These are phyloP conservation scores for Limnephilus marmoratus DNA, from an alignment of 2,888 invertebrate genomes.

Conservation along the genomic window DNA sequence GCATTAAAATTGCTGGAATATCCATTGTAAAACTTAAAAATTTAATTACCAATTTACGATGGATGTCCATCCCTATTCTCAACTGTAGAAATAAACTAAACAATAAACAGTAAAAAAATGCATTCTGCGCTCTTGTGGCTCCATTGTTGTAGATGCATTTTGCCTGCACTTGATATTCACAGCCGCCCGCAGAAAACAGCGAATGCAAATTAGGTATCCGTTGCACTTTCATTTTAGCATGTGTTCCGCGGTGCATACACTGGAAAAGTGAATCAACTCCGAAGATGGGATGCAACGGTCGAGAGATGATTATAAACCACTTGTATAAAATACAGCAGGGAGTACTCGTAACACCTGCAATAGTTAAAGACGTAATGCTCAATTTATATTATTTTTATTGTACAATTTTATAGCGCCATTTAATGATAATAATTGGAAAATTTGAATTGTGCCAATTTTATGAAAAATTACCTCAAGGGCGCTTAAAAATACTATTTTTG, in stretches of 20 bases:
- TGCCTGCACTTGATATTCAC: not conserved
- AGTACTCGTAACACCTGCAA: not conserved
- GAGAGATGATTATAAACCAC: not conserved
- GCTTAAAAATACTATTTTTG: too few species aligned
- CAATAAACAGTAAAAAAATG: not conserved
- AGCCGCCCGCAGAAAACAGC: not conserved
- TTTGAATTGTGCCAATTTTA: too few species aligned
- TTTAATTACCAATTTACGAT: too few species aligned
- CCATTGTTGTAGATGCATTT: not conserved
- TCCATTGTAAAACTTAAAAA: too few species aligned
- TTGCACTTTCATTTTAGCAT: constrained; percentile 6
- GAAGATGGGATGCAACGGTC: not conserved
- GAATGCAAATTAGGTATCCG: constrained; percentile 1
- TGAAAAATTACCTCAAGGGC: too few species aligned
- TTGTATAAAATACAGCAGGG: not conserved
- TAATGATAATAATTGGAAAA: too few species aligned
- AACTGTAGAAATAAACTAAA: not conserved
- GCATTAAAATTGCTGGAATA: too few species aligned
- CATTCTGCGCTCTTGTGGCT: not conserved
- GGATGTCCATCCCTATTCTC: too few species aligned
- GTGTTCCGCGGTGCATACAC: not conserved
- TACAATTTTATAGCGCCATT: too few species aligned
- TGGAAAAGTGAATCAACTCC: not conserved
- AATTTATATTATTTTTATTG: too few species aligned
- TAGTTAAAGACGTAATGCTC: too few species aligned